These are phyloP conservation scores for Pavo muticus DNA, from an alignment of 2,113 vertebrate genomes.

Conservation along the genomic window DNA sequence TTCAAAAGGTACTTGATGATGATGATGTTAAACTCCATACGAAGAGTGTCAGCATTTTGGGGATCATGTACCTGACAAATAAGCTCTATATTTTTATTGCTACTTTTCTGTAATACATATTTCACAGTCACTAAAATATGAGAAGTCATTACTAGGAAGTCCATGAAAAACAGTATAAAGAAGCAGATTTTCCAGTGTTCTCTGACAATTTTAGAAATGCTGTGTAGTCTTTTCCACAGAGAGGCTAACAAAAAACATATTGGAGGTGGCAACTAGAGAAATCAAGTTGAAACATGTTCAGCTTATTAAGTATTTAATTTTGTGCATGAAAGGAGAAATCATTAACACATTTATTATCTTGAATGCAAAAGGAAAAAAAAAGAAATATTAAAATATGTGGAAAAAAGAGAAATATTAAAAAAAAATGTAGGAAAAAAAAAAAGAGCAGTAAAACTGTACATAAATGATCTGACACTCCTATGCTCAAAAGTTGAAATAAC, in stretches of 20 bases:
- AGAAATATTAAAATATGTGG: not conserved
- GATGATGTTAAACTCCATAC: not conserved
- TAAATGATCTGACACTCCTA: not conserved
- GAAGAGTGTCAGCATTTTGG: not conserved
- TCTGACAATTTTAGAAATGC: not conserved
- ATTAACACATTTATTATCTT: conserved; percentile 21
- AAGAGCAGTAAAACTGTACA: not conserved
- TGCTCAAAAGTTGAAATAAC: not conserved
- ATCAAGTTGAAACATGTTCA: conserved; percentile 23
- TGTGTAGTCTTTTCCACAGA: not conserved
- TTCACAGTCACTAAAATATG: not conserved
- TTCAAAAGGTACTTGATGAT: not conserved
- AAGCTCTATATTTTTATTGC: not conserved
- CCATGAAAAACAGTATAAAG: not conserved
- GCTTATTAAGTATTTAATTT: conserved; percentile 52
- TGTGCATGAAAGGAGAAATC: conserved; percentile 8
- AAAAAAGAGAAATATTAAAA: not conserved
- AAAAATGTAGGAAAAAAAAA: not conserved
- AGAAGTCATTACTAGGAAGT: not conserved
- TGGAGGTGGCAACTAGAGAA: conserved; percentile 20
- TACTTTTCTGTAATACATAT: not conserved
- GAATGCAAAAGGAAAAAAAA: not conserved
- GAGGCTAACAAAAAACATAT: not conserved
- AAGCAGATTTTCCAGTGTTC: conserved; percentile 7
- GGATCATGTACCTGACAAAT: not conserved